These are phyloP conservation scores for Dorcus hopei DNA, from an alignment of 2,888 invertebrate species.

Conservation along the genomic window DNA sequence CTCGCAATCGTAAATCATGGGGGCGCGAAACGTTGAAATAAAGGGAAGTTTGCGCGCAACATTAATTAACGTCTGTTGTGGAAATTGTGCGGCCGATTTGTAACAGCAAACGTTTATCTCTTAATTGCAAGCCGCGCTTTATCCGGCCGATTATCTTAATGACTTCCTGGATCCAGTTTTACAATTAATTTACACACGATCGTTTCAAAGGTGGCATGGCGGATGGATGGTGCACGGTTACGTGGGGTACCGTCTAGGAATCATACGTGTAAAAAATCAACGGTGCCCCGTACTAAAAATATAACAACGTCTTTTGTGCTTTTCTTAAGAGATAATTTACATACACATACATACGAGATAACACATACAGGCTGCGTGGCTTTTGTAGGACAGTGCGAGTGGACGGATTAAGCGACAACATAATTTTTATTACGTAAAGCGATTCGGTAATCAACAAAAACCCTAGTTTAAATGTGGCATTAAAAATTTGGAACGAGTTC, in stretches of 20 bases:
- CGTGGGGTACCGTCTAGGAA: no score
- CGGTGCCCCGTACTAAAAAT: no score
- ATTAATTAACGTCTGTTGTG: neutral
- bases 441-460: no score
- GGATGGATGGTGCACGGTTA: no score
- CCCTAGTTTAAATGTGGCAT: no score
- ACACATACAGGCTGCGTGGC: slow-evolving; percentile 2
- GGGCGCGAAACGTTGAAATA: neutral
- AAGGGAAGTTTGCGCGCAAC: neutral
- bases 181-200: slow-evolving; percentile 5
- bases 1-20: no score
- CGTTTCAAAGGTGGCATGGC: neutral
- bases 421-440: no score
- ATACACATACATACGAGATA: neutral
- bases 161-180: slow-evolving; percentile 16
- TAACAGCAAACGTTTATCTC: neutral
- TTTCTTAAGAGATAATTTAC: neutral
- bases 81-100: neutral
- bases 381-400: slow-evolving; percentile 14
- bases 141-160: slow-evolving; percentile 2
- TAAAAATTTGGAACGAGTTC: no score
- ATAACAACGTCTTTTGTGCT: no score
- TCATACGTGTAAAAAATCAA: no score
- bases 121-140: neutral
- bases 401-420: slow-evolving; percentile 16